A percentile compares a stretch with the other conserved stretches of the same genome.
Conservation (phyloP, 2,113 vertebrate species). For the Gymnorhina tibicen region DNA sequence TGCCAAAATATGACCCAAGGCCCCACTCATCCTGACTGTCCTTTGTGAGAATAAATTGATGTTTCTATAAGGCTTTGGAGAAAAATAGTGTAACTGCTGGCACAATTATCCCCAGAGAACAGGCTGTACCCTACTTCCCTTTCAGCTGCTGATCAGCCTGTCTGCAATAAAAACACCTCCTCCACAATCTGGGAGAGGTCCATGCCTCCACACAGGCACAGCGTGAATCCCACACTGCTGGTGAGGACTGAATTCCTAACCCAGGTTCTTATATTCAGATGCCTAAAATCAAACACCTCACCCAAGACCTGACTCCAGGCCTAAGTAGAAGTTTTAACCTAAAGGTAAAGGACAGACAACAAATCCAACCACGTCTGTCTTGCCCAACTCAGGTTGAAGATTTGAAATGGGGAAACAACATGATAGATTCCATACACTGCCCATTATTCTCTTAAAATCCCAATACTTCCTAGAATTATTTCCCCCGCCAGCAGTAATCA, state of each 20-base stretch:
- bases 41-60: neutral
- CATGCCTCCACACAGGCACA: neutral
- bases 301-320: neutral
- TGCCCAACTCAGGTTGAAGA: neutral
- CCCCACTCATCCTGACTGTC: neutral
- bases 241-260: neutral
- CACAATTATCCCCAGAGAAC: neutral
- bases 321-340: neutral
- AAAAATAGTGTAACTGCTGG: neutral
- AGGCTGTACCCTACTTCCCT: neutral
- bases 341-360: neutral
- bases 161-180: neutral
- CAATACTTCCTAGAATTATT: neutral
- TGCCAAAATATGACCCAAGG: neutral
- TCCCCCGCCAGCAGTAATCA: neutral
- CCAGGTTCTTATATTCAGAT: neutral
- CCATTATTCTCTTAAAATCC: neutral
- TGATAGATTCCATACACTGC: neutral
- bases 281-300: neutral
- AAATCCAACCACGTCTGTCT: neutral
- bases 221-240: neutral
- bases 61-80: neutral
- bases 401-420: neutral
- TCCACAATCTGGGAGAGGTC: neutral
- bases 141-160: neutral